phyloP scores from a whole-genome alignment of 1,140 invertebrate species.

The Brachionus koreanus region DNA sequence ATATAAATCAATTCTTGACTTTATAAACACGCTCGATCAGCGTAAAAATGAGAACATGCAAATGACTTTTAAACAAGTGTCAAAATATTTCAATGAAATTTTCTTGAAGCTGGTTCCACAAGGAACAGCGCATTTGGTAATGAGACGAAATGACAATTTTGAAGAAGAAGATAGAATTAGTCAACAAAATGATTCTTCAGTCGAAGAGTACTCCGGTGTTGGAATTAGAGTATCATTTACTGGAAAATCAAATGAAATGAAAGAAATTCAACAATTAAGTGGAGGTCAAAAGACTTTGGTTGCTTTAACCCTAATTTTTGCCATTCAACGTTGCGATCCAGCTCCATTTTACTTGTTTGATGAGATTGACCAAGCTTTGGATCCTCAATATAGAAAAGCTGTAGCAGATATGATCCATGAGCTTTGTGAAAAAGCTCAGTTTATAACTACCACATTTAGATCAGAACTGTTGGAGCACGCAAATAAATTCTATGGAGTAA shows the following conservation, averaged over 20 bases:
- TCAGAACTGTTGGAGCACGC: conserved; percentile 93
- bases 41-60: conserved; percentile 74
- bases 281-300: conserved; percentile 98
- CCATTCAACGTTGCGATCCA: conserved; percentile 99
- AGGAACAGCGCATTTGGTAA: conserved; percentile 84
- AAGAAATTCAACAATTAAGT: conserved; percentile 97
- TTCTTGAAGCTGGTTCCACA: conserved; percentile 96
- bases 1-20: conserved; percentile 82
- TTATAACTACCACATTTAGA: conserved; percentile 98
- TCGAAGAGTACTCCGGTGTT: conserved; percentile 64
- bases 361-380: conserved; percentile 82
- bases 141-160: conserved; percentile 64
- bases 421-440: conserved; percentile 64
- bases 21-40: conserved; percentile 90
- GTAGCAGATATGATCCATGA: conserved; percentile 96
- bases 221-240: conserved; percentile 61
- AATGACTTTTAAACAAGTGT: conserved; percentile 64
- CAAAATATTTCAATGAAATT: conserved; percentile 95
- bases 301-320: conserved; percentile 92
- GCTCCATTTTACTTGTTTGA: conserved; percentile 99
- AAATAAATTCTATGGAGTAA: conserved; percentile 98
- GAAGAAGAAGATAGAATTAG: conserved; percentile 49
- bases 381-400: conserved; percentile 91
- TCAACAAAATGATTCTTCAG: conserved; percentile 48
- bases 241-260: conserved; percentile 78